These are phyloP conservation scores for Holocentrus rufus DNA, from an alignment of 2,797 vertebrate genomes.

Conservation along the genomic window DNA sequence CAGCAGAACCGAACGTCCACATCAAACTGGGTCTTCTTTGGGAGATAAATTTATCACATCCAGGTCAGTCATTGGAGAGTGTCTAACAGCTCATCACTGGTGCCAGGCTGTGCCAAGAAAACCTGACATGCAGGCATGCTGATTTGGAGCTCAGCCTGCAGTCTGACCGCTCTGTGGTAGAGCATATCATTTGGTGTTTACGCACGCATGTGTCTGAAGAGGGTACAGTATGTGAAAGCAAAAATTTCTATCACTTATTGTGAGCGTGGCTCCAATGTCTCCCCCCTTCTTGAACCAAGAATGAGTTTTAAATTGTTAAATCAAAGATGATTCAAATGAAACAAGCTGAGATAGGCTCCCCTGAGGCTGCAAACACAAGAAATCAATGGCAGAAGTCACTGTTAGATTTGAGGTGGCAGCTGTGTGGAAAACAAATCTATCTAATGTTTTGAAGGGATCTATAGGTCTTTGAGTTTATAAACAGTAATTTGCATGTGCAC, in stretches of 20 bases:
- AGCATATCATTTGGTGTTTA: neutral
- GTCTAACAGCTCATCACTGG: neutral
- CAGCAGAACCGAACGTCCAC: neutral
- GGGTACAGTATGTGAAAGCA: neutral
- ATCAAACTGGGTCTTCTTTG: slow-evolving; percentile 4
- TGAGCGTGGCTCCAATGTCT: slow-evolving; percentile 27
- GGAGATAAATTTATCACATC: neutral
- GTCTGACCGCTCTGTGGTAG: neutral
- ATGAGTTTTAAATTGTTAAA: slow-evolving; percentile 52
- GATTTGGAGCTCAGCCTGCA: neutral
- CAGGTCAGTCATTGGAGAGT: neutral
- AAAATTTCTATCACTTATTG: neutral
- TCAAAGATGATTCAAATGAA: slow-evolving; percentile 34
- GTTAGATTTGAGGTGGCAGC: slow-evolving; percentile 44
- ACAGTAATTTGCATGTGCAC: slow-evolving; percentile 33
- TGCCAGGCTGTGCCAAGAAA: neutral
- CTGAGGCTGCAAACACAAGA: slow-evolving; percentile 27
- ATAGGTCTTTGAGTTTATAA: slow-evolving; percentile 41
- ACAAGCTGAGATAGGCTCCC: slow-evolving; percentile 37
- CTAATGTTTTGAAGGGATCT: slow-evolving; percentile 43
- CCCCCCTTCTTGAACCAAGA: slow-evolving; percentile 1
- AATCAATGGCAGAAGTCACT: slow-evolving; percentile 63
- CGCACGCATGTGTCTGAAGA: neutral
- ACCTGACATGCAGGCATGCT: neutral
- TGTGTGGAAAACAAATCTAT: slow-evolving; percentile 65